phyloP scores from a whole-genome alignment of 2,888 invertebrate genomes.

The Pachydiplax longipennis region DNA sequence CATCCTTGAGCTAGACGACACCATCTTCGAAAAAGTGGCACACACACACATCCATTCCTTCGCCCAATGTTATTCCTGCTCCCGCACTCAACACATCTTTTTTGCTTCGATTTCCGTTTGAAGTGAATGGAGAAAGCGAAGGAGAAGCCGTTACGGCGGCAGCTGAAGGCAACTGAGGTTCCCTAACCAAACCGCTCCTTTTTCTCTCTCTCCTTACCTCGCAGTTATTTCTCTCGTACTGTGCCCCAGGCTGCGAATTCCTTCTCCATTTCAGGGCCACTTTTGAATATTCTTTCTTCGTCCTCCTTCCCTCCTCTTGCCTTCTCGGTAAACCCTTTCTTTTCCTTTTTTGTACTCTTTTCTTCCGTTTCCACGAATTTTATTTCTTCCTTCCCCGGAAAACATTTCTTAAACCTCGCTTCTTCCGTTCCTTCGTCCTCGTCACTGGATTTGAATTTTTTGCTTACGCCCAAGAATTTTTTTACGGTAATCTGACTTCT shows the following conservation, averaged over 20 bases:
- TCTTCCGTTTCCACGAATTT: too few relatives aligned
- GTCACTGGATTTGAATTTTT: too few relatives aligned
- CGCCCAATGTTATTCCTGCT: background rate
- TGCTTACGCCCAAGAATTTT: too few relatives aligned
- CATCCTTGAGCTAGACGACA: background rate
- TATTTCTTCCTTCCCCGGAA: too few relatives aligned
- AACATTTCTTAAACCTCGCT: too few relatives aligned
- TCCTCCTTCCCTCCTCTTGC: background rate
- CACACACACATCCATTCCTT: background rate
- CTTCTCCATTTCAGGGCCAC: background rate
- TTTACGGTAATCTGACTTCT: too few relatives aligned
- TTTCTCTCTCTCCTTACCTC: background rate
- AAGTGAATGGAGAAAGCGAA: background rate
- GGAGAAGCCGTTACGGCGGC: background rate
- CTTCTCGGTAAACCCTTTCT: background rate
- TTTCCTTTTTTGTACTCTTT: background rate
- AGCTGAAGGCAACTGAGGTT: background rate
- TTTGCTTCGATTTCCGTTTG: conserved; percentile 29
- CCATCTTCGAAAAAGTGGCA: background rate
- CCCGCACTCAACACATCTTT: background rate
- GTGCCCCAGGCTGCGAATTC: background rate
- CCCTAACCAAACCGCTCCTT: background rate
- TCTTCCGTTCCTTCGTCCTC: too few relatives aligned
- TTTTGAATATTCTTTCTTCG: background rate
- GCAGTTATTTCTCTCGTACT: background rate